These are phyloP conservation scores for Indicator indicator DNA, from an alignment of 2,113 vertebrate genomes.

Conservation along the genomic window DNA sequence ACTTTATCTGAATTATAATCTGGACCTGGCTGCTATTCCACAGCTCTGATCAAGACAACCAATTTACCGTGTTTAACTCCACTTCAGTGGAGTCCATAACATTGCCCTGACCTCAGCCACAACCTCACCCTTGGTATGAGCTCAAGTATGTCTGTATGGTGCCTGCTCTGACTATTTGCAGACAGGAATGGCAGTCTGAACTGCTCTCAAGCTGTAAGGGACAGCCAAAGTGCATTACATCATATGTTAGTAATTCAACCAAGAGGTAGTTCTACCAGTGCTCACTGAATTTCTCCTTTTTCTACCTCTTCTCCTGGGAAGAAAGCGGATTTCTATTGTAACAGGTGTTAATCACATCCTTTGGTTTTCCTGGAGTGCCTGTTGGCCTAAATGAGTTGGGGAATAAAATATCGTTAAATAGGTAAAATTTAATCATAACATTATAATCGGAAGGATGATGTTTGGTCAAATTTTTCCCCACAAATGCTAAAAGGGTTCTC, in stretches of 20 bases:
- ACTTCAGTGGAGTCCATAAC: not conserved
- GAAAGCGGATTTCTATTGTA: not conserved
- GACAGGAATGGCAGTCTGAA: not conserved
- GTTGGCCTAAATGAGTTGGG: not conserved
- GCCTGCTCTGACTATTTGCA: not conserved
- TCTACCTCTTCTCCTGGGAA: not conserved
- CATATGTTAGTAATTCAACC: not conserved
- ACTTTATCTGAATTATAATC: not conserved
- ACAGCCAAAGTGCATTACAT: conserved; percentile 28
- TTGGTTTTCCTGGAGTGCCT: not conserved
- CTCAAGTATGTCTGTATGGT: not conserved
- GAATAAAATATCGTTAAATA: not conserved
- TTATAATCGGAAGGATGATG: not conserved
- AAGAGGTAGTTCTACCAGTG: not conserved
- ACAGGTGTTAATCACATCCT: not conserved
- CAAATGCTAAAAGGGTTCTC: not conserved
- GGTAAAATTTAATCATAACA: not conserved
- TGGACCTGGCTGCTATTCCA: not conserved
- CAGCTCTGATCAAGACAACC: not conserved
- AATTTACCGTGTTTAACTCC: not conserved
- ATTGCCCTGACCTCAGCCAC: not conserved
- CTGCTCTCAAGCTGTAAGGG: not conserved
- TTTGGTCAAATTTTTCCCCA: not conserved
- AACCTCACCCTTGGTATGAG: not conserved
- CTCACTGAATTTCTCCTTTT: conserved; percentile 9